phyloP scores from a whole-genome alignment of 2,113 vertebrate genomes.

The Pseudorectes ferrugineus region DNA sequence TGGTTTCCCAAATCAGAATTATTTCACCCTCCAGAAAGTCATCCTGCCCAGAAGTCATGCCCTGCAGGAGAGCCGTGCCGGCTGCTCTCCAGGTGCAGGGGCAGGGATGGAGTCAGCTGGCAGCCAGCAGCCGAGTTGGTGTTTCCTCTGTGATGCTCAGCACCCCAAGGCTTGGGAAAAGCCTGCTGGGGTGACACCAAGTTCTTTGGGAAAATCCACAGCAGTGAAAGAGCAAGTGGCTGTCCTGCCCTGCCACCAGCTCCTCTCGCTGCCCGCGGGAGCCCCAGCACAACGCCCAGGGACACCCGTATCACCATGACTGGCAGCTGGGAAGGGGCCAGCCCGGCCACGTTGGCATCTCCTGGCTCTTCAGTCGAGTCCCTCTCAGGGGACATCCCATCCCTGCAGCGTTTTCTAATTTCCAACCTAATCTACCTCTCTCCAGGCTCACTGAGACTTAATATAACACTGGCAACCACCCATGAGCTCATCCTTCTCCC shows the following conservation, averaged over 20 bases:
- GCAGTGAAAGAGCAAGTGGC: rapidly evolving
- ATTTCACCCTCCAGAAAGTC: not conserved
- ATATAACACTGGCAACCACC: not conserved
- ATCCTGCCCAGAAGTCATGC: not conserved
- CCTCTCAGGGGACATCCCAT: not conserved
- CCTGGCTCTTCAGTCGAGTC: not conserved
- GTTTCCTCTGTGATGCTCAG: not conserved
- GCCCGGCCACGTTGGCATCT: rapidly evolving
- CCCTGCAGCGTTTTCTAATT: not conserved
- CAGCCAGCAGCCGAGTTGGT: not conserved
- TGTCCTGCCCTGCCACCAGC: not conserved
- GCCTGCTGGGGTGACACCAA: not conserved
- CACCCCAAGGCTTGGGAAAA: not conserved
- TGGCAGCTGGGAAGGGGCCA: not conserved
- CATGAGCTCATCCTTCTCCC: not conserved
- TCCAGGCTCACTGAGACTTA: not conserved
- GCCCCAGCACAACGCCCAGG: not conserved
- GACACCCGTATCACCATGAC: rapidly evolving
- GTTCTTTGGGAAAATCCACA: not conserved
- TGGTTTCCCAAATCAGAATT: not conserved
- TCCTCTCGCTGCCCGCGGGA: rapidly evolving
- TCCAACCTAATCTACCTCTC: not conserved
- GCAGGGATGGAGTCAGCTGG: not conserved
- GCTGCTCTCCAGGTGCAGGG: not conserved
- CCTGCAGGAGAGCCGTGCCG: rapidly evolving